phyloP scores from a whole-genome alignment of 2,797 vertebrate species.

The Heteromormyrus szaboi region DNA sequence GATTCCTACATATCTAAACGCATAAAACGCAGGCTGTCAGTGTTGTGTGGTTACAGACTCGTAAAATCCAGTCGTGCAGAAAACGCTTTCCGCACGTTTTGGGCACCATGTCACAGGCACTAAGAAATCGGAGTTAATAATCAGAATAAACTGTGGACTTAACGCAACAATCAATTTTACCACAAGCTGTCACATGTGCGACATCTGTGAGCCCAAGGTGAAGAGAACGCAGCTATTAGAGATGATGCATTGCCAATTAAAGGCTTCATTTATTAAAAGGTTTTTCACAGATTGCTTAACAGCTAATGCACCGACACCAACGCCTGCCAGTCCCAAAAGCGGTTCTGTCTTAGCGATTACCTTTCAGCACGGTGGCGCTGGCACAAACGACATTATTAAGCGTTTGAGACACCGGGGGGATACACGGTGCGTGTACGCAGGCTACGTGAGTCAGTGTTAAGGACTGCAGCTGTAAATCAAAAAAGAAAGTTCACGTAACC shows the following conservation, averaged over 20 bases:
- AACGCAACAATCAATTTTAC: background rate
- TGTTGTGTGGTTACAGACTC: background rate
- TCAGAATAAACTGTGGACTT: background rate
- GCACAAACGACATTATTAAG: background rate
- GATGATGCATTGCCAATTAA: conserved; percentile 9
- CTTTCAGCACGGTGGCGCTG: background rate
- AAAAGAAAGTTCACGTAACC: background rate
- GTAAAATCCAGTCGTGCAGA: background rate
- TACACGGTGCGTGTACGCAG: background rate
- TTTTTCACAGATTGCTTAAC: conserved; percentile 9
- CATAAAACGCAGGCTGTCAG: background rate
- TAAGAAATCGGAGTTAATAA: background rate
- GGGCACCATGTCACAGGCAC: background rate
- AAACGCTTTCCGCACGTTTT: background rate
- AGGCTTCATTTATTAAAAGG: conserved; percentile 2
- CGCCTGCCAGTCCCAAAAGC: background rate
- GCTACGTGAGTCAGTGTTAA: background rate
- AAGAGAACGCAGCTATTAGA: conserved; percentile 2
- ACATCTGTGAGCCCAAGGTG: conserved; percentile 3
- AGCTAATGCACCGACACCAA: background rate
- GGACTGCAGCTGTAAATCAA: background rate
- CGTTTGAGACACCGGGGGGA: background rate
- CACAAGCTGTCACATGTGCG: background rate
- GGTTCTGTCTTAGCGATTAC: background rate
- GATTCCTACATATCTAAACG: background rate